These are phyloP conservation scores for Butorides virescens DNA, from an alignment of 2,113 vertebrate genomes.

Conservation along the genomic window DNA sequence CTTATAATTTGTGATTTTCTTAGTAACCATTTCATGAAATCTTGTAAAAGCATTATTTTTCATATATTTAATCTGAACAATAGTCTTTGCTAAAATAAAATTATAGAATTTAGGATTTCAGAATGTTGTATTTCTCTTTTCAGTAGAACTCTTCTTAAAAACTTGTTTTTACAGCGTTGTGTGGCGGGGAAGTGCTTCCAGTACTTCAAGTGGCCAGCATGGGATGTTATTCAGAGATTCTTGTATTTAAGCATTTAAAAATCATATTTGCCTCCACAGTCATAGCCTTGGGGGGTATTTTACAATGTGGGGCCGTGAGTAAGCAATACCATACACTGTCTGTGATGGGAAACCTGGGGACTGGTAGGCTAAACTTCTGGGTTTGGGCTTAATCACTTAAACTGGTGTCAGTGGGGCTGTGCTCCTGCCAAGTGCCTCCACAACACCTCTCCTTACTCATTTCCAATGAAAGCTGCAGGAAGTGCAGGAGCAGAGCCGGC, in stretches of 20 bases:
- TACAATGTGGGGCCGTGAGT: background rate
- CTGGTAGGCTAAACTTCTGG: background rate
- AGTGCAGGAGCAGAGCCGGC: background rate
- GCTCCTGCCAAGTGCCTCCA: background rate
- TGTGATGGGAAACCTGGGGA: background rate
- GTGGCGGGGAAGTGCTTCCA: background rate
- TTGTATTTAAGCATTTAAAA: background rate
- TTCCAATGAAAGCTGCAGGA: background rate
- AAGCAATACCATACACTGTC: accelerated
- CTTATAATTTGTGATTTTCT: background rate
- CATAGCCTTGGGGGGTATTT: background rate
- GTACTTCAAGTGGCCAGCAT: background rate
- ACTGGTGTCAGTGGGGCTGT: background rate
- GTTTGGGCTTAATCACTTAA: background rate
- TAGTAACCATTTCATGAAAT: background rate
- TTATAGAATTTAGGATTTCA: background rate
- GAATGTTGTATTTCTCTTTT: background rate
- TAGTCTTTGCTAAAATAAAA: background rate
- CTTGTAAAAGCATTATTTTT: background rate
- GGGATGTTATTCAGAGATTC: background rate
- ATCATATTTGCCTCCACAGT: accelerated
- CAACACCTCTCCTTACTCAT: accelerated
- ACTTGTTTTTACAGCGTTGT: background rate
- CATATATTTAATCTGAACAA: background rate
- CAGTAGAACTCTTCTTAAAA: background rate